Percentiles rank a stretch among this genome's conserved stretches.
phyloP scores from a whole-genome alignment of 2,797 vertebrate species.

The Argyrosomus regius region DNA sequence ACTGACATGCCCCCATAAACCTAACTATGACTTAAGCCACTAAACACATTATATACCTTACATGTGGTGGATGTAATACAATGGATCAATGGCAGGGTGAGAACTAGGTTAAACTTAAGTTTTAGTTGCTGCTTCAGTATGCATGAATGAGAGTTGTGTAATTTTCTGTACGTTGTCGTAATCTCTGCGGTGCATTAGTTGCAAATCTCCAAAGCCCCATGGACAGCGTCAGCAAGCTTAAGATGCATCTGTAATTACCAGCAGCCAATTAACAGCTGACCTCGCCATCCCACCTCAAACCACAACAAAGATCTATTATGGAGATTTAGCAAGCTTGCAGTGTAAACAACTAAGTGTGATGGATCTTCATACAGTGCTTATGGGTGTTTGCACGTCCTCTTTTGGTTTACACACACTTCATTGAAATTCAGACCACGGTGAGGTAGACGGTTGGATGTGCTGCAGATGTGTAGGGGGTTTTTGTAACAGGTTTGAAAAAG shows the following conservation, averaged over 20 bases:
- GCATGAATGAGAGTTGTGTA: slow-evolving; percentile 41
- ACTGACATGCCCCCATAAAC: not conserved
- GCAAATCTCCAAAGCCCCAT: slow-evolving; percentile 66
- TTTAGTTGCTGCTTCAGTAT: slow-evolving; percentile 51
- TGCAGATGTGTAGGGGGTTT: slow-evolving; percentile 34
- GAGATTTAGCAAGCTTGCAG: slow-evolving; percentile 71
- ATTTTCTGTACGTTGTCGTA: slow-evolving; percentile 56
- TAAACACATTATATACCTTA: slow-evolving; percentile 18
- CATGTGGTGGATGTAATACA: not conserved
- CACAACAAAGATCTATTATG: slow-evolving; percentile 80
- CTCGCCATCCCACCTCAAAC: slow-evolving; percentile 77
- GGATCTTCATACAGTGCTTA: slow-evolving; percentile 57
- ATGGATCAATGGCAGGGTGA: slow-evolving; percentile 19
- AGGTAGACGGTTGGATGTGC: slow-evolving; percentile 11
- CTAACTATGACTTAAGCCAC: slow-evolving; percentile 14
- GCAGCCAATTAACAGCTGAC: slow-evolving; percentile 82
- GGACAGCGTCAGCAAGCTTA: slow-evolving; percentile 76
- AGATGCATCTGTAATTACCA: slow-evolving; percentile 83
- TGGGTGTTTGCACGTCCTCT: slow-evolving; percentile 51
- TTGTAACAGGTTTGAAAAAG: slow-evolving; percentile 18
- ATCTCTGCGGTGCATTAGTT: slow-evolving; percentile 61
- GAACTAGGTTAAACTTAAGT: slow-evolving; percentile 38
- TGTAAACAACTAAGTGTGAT: slow-evolving; percentile 75
- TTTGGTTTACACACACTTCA: slow-evolving; percentile 35
- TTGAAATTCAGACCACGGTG: slow-evolving; percentile 58